Percentiles rank a stretch among this genome's conserved stretches.
Conservation (phyloP, 2,888 invertebrate species). For the Schizotus pectinicornis region DNA sequence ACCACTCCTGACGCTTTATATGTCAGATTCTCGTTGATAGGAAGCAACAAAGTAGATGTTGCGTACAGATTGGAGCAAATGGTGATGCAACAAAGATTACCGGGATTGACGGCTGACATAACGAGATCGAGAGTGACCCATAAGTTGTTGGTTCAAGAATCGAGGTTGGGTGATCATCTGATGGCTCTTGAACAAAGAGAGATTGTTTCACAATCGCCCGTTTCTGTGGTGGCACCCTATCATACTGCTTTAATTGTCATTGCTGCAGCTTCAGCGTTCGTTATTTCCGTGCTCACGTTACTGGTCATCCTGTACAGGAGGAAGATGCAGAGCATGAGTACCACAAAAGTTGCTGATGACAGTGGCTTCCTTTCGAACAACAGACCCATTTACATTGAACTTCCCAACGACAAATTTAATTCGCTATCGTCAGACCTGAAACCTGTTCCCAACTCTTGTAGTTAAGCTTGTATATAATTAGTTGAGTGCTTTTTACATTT, state of each 20-base stretch:
- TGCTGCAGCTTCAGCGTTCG: conserved; percentile 79
- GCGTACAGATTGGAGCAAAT: conserved; percentile 81
- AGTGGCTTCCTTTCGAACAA: conserved; percentile 67
- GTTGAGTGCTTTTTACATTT: no score
- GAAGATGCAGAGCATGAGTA: conserved; percentile 63
- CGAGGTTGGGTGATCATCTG: conserved; percentile 50
- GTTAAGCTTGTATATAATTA: background rate
- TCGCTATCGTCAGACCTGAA: conserved; percentile 30
- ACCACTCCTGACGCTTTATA: conserved; percentile 61
- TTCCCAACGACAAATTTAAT: conserved; percentile 65
- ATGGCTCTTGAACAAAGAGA: conserved; percentile 70
- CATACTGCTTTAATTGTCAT: conserved; percentile 79
- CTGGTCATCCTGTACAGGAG: conserved; percentile 76
- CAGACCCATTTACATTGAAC: conserved; percentile 72
- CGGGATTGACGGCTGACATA: conserved; percentile 66
- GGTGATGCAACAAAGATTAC: conserved; percentile 63
- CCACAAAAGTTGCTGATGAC: conserved; percentile 59
- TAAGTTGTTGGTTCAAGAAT: conserved; percentile 56
- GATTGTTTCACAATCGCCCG: conserved; percentile 71
- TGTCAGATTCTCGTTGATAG: conserved; percentile 70
- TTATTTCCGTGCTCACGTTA: conserved; percentile 78
- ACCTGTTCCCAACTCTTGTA: conserved; percentile 12
- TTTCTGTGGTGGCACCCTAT: conserved; percentile 72
- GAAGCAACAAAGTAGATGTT: conserved; percentile 77
- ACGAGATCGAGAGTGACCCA: conserved; percentile 70